Conservation (phyloP, 2,888 invertebrate species). For the Napeogenes sylphis region DNA sequence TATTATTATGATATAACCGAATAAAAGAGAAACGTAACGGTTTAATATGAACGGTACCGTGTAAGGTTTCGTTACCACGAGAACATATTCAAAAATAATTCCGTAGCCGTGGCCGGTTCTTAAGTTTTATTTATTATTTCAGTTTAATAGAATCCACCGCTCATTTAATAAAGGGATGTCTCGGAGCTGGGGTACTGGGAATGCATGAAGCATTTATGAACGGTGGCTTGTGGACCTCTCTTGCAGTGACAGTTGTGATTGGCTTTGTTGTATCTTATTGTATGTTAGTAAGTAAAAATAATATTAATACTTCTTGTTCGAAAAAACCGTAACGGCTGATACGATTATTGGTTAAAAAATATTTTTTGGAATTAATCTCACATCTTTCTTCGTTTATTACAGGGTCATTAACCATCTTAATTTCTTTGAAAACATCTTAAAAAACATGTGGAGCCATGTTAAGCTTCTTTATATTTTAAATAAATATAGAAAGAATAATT, state of each 20-base stretch:
- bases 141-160: slow-evolving; percentile 52
- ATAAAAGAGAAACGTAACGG: too few relatives aligned
- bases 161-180: slow-evolving; percentile 55
- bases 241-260: slow-evolving; percentile 40
- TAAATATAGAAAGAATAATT: not conserved
- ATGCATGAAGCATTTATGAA: slow-evolving; percentile 63
- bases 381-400: too few relatives aligned
- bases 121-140: slow-evolving; percentile 11
- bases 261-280: slow-evolving; percentile 44
- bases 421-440: too few relatives aligned
- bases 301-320: too few relatives aligned
- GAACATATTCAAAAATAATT: not conserved
- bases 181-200: slow-evolving; percentile 55
- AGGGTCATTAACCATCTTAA: too few relatives aligned
- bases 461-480: not conserved
- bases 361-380: too few relatives aligned
- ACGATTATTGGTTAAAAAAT: too few relatives aligned
- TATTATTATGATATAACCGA: too few relatives aligned
- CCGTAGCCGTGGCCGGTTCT: not conserved
- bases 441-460: too few relatives aligned
- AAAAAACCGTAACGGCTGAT: too few relatives aligned
- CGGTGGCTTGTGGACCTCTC: slow-evolving; percentile 57
- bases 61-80: too few relatives aligned
- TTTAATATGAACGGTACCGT: too few relatives aligned
- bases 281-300: slow-evolving; percentile 48